These are phyloP conservation scores for Zingel zingel DNA, from an alignment of 2,113 vertebrate species.

Conservation along the genomic window DNA sequence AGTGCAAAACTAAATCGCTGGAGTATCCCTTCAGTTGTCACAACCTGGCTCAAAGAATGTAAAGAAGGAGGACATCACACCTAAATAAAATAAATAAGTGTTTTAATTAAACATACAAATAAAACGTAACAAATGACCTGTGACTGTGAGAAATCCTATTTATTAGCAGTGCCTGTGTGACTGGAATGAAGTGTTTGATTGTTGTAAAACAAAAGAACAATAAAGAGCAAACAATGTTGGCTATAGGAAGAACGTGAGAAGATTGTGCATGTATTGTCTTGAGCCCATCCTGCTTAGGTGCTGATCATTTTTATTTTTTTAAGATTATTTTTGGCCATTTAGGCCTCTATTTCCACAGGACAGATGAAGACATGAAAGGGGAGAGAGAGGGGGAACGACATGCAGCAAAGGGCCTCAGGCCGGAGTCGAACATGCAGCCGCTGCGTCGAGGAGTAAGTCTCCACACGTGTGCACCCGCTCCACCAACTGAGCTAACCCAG, in stretches of 20 bases:
- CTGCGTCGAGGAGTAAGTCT: too few species aligned
- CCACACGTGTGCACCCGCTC: too few species aligned
- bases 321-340: too few species aligned
- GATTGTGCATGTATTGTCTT: background rate
- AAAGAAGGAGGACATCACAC: background rate
- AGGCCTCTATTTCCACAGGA: too few species aligned
- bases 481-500: too few species aligned
- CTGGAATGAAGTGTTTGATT: background rate
- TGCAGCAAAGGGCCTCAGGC: too few species aligned
- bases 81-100: background rate
- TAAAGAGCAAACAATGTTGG: background rate
- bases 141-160: background rate
- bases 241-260: background rate
- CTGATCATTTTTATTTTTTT: background rate
- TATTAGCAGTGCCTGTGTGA: background rate
- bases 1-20: background rate
- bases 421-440: too few species aligned
- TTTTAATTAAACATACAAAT: background rate
- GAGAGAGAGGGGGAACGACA: too few species aligned
- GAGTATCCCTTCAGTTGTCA: background rate
- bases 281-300: background rate
- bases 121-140: background rate
- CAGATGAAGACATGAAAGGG: too few species aligned
- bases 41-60: background rate
- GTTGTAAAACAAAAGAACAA: background rate